Conservation (phyloP, 37 sponge, comb jelly and placozoan species). For the Agelas oroides region DNA sequence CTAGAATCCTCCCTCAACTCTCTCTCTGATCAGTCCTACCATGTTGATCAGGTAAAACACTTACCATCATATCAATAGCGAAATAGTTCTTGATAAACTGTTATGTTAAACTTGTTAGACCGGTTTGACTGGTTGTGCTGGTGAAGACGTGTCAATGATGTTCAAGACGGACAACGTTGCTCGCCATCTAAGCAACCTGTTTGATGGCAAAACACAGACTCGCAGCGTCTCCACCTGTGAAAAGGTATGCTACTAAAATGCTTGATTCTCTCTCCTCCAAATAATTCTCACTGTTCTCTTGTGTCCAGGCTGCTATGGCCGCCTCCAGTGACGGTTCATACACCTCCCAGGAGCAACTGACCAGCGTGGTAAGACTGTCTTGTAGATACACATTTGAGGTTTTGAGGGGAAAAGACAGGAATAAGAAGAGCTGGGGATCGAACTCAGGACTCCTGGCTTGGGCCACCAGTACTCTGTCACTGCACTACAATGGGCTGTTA, state of each 20-base stretch:
- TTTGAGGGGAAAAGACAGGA: no score
- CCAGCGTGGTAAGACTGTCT: slow-evolving; percentile 10
- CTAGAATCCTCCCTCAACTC: slow-evolving; percentile 20
- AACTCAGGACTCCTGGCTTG: no score
- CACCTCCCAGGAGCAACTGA: slow-evolving; percentile 25
- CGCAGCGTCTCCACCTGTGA: slow-evolving; percentile 49
- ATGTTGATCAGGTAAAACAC: slow-evolving; percentile 76
- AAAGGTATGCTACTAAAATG: slow-evolving; percentile 19
- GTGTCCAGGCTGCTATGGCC: slow-evolving; percentile 39
- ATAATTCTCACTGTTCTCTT: not conserved
- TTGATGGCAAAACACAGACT: slow-evolving; percentile 50
- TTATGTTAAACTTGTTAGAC: not conserved
- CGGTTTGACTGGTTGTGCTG: slow-evolving; percentile 60
- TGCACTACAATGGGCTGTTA: no score
- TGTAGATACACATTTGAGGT: no score
- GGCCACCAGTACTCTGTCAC: no score
- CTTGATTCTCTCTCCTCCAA: no score
- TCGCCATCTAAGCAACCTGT: slow-evolving; percentile 47
- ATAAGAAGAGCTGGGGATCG: no score
- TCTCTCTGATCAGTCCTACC: slow-evolving; percentile 27
- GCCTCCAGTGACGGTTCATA: slow-evolving; percentile 29
- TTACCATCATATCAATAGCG: no score
- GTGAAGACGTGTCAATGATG: slow-evolving; percentile 42
- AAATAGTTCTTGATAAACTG: no score
- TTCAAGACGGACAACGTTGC: slow-evolving; percentile 61